A percentile compares a stretch with the other conserved stretches of the same genome.
Evolutionary conservation across 2,113 vertebrate species (phyloP).

Genomic region (Callipepla californica): DNA sequence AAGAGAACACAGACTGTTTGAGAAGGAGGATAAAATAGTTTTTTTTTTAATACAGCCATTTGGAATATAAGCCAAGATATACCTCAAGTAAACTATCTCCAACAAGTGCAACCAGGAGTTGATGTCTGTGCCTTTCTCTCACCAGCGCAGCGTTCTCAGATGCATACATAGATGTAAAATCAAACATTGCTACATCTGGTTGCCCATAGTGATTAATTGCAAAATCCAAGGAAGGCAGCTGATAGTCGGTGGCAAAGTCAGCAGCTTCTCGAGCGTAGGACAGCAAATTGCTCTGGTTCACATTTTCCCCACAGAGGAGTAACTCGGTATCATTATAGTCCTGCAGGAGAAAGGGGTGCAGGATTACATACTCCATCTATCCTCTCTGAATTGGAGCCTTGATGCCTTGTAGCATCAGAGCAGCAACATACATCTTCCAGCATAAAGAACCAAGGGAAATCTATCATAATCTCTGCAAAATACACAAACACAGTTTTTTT

Average conservation of each 20-base stretch:
- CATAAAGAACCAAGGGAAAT: not conserved
- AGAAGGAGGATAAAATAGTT: not conserved
- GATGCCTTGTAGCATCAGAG: not conserved
- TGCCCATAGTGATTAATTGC: constrained; percentile 93
- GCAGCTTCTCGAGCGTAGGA: constrained; percentile 95
- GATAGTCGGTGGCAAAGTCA: constrained; percentile 96
- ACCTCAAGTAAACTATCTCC: constrained; percentile 98
- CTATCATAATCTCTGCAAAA: not conserved
- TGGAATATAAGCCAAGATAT: constrained; percentile 2
- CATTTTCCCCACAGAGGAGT: constrained; percentile 89
- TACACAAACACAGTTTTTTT: not conserved
- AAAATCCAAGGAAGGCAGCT: constrained; percentile 94
- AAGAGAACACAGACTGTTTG: not conserved
- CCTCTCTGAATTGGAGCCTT: fast-evolving
- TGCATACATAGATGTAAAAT: constrained; percentile 98
- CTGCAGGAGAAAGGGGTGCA: constrained; percentile 65
- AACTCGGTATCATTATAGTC: constrained; percentile 91
- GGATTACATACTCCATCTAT: not conserved
- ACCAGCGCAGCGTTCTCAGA: constrained; percentile 94
- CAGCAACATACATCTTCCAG: not conserved
- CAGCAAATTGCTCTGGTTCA: constrained; percentile 92
- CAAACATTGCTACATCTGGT: constrained; percentile 97
- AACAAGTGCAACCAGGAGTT: constrained; percentile 91
- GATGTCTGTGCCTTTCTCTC: constrained; percentile 90
- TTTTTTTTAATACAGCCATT: too few relatives aligned